These are phyloP conservation scores for Sinella curviseta DNA, from an alignment of 1,140 invertebrate species.

Conservation along the genomic window DNA sequence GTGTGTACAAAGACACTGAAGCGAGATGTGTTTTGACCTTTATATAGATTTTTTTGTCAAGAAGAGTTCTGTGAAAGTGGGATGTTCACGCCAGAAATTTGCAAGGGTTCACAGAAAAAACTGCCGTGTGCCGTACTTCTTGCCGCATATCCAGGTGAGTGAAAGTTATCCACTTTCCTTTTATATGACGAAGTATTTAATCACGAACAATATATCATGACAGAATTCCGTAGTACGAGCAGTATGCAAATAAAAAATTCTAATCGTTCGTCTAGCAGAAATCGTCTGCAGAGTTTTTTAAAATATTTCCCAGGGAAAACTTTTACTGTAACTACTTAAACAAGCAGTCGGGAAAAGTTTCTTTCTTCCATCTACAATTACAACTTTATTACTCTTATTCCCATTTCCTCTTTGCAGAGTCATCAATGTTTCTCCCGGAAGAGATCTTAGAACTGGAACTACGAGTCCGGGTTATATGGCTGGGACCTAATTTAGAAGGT, in stretches of 20 bases:
- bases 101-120: conserved; percentile 50
- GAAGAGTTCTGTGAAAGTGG: conserved; percentile 60
- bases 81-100: conserved; percentile 62
- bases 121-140: conserved; percentile 62
- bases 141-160: conserved; percentile 58
- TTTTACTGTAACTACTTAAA: too few relatives aligned
- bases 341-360: too few relatives aligned
- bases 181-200: too few relatives aligned
- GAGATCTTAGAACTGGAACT: conserved; percentile 61
- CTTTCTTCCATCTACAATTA: neutral
- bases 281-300: too few relatives aligned
- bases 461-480: conserved; percentile 65
- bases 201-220: too few relatives aligned
- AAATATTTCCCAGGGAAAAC: too few relatives aligned
- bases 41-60: conserved; percentile 58
- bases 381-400: neutral
- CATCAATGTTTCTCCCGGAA: conserved; percentile 59
- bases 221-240: too few relatives aligned
- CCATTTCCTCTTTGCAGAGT: conserved; percentile 46
- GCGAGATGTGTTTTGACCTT: conserved; percentile 49
- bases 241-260: too few relatives aligned
- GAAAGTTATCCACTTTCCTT: neutral
- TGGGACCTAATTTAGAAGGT: conserved; percentile 61
- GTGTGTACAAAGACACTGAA: too few relatives aligned
- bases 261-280: too few relatives aligned